Percentiles rank a stretch among this genome's conserved stretches.
These are phyloP conservation scores for Pelodiscus sinensis DNA, from an alignment of 2,113 vertebrate species.

Conservation along the genomic window DNA sequence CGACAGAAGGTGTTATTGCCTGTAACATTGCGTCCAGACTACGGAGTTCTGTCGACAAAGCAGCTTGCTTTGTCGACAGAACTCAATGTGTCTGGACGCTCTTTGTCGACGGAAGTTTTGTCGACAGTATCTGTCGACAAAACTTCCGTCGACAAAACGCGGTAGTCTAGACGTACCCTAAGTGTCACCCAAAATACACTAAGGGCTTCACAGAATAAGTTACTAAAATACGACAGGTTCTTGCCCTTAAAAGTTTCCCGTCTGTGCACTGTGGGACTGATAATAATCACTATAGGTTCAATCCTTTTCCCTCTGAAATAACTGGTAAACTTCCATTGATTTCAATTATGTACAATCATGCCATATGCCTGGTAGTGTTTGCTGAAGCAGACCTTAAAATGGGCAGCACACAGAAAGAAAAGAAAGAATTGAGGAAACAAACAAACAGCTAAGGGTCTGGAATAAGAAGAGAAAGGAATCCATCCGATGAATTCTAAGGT, in stretches of 20 bases:
- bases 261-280: neutral
- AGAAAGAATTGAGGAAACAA: neutral
- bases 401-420: neutral
- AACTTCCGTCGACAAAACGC: too few relatives aligned
- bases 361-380: neutral
- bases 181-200: neutral
- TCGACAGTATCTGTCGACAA: too few relatives aligned
- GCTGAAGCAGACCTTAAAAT: neutral
- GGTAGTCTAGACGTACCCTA: too few relatives aligned
- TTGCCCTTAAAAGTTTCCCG: neutral
- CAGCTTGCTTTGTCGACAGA: too few relatives aligned
- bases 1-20: too few relatives aligned
- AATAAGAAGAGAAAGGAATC: neutral
- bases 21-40: too few relatives aligned
- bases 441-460: neutral
- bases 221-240: neutral
- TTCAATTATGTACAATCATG: neutral
- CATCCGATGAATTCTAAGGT: neutral
- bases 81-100: too few relatives aligned
- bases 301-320: neutral
- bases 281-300: neutral
- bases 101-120: too few relatives aligned
- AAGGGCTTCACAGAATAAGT: neutral
- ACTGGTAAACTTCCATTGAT: neutral
- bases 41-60: too few relatives aligned